Conservation (phyloP, 2,113 vertebrate genomes). For the Sceloporus tristichus region DNA sequence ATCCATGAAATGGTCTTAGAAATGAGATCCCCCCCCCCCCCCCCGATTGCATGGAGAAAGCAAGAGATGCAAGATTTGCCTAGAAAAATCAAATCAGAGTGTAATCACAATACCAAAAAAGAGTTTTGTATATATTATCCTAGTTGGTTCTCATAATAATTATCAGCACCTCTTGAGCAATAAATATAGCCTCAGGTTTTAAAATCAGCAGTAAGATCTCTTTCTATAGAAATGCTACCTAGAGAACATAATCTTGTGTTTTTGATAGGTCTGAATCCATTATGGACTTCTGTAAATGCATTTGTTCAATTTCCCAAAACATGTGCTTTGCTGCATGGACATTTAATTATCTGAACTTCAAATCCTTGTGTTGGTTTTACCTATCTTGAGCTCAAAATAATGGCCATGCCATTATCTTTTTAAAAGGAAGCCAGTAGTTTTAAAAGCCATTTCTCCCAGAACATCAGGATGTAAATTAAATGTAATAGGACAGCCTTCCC, state of each 20-base stretch:
- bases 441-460: background rate
- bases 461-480: background rate
- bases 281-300: background rate
- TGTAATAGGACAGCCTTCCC: background rate
- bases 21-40: too few species aligned
- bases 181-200: too few species aligned
- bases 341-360: background rate
- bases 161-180: too few species aligned
- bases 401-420: background rate
- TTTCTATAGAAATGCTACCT: too few species aligned
- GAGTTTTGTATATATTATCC: background rate
- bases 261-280: background rate
- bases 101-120: background rate
- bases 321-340: background rate
- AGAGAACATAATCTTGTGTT: too few species aligned
- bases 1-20: background rate
- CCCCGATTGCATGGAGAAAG: background rate
- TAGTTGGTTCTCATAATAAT: background rate
- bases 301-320: background rate
- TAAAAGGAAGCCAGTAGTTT: background rate
- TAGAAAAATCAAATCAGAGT: background rate
- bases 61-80: too few species aligned
- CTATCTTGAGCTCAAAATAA: background rate
- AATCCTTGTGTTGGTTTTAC: background rate
- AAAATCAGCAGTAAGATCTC: too few species aligned